Evolutionary conservation across 2,797 vertebrate species (phyloP).

Genomic region (Garrulus glandarius): DNA sequence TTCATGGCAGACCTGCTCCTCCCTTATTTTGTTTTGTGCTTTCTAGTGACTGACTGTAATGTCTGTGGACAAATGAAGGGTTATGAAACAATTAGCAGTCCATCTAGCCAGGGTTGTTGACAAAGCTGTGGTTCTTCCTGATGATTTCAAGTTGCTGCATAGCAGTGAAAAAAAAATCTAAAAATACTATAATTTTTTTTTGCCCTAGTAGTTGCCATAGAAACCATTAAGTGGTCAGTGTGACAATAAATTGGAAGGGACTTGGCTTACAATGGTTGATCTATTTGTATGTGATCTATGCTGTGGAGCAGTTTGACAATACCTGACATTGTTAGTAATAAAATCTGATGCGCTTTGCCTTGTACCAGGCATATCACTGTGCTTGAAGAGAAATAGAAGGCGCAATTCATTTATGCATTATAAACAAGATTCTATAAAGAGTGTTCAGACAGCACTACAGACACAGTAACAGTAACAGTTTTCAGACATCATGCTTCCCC

Average conservation of each 20-base stretch:
- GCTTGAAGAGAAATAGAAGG: not conserved
- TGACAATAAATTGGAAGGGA: not conserved
- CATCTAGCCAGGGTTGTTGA: not conserved
- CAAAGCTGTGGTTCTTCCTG: not conserved
- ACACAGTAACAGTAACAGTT: not conserved
- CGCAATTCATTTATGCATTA: not conserved
- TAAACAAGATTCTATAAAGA: not conserved
- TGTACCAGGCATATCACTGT: not conserved
- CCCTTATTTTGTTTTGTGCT: not conserved
- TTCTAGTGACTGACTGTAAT: not conserved
- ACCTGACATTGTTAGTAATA: not conserved
- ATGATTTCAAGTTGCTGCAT: not conserved
- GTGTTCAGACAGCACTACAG: not conserved
- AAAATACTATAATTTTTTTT: not conserved
- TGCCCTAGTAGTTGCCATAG: not conserved
- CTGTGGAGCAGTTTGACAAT: not conserved
- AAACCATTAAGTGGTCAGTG: constrained; percentile 24
- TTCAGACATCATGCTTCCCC: not conserved
- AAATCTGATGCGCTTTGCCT: not conserved
- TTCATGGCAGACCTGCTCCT: not conserved
- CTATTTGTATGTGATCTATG: not conserved
- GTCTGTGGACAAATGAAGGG: not conserved
- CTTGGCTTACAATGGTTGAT: not conserved
- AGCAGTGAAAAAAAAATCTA: not conserved
- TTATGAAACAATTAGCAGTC: not conserved